A percentile compares a stretch with the other conserved stretches of the same genome.
Evolutionary conservation across 2,113 vertebrate genomes (phyloP).

Genomic region (Cyrtonyx montezumae): DNA sequence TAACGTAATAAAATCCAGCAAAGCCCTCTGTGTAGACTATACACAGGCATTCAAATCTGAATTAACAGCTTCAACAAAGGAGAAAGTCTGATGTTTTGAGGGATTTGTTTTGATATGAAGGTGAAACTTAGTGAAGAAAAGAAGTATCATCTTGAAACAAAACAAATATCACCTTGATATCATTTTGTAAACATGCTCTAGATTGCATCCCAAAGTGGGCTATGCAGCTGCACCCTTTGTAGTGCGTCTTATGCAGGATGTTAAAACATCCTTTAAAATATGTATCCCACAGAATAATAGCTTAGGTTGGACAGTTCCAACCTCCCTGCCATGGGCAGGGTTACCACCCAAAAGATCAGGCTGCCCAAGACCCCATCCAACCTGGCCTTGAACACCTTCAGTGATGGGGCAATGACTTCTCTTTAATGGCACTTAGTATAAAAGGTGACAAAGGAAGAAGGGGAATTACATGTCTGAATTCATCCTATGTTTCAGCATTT

Average conservation of each 20-base stretch:
- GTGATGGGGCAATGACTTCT: background rate
- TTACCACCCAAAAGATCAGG: no score
- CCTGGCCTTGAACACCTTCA: no score
- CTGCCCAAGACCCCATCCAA: no score
- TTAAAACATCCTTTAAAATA: background rate
- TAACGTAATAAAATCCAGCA: background rate
- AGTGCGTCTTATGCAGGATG: background rate
- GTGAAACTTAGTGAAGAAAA: background rate
- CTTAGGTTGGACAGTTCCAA: no score
- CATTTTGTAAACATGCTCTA: background rate
- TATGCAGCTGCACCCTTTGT: background rate
- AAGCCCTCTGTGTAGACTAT: background rate
- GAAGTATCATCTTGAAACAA: background rate
- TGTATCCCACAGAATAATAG: background rate
- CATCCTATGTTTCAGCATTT: background rate
- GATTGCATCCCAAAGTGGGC: background rate
- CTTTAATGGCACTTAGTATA: background rate
- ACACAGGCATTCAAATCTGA: background rate
- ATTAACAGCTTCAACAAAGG: background rate
- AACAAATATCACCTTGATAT: slow-evolving; percentile 2
- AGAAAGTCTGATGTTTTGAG: background rate
- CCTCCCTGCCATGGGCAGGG: no score
- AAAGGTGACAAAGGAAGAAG: background rate
- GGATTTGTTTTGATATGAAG: background rate
- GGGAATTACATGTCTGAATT: background rate